Evolutionary conservation across 2,888 invertebrate genomes (phyloP).

Genomic region (Acrocera orbiculus): DNA sequence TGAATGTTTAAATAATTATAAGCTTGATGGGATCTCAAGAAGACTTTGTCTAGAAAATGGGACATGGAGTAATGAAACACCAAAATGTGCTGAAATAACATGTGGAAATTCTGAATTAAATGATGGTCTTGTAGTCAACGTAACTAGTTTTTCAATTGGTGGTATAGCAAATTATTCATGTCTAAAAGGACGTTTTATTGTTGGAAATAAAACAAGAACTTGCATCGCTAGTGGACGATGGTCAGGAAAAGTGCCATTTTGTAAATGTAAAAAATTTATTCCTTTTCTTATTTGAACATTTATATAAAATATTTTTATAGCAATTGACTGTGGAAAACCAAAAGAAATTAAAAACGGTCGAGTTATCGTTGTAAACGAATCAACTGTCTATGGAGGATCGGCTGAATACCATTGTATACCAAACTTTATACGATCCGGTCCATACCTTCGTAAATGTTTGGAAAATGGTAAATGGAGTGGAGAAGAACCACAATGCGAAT

Average conservation of each 20-base stretch:
- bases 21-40: conserved; percentile 65
- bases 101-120: conserved; percentile 50
- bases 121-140: conserved; percentile 38
- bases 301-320: conserved; percentile 33
- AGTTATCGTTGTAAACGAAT: conserved; percentile 68
- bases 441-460: conserved; percentile 64
- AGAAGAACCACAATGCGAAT: conserved; percentile 66
- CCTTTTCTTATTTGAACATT: neutral
- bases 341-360: conserved; percentile 67
- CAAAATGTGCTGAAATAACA: conserved; percentile 67
- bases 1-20: conserved; percentile 64
- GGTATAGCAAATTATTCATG: conserved; percentile 67
- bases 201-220: conserved; percentile 60
- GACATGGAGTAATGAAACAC: conserved; percentile 75
- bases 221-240: conserved; percentile 66
- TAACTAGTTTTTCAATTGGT: conserved; percentile 53
- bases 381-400: conserved; percentile 65
- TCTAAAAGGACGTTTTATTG: conserved; percentile 59
- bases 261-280: conserved; percentile 47
- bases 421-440: conserved; percentile 63
- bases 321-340: conserved; percentile 70
- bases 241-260: conserved; percentile 60
- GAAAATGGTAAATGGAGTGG: conserved; percentile 78
- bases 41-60: conserved; percentile 73
- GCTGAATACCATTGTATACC: conserved; percentile 82